phyloP scores from a whole-genome alignment of 2,797 vertebrate genomes.

The Atherinosoma microstoma region DNA sequence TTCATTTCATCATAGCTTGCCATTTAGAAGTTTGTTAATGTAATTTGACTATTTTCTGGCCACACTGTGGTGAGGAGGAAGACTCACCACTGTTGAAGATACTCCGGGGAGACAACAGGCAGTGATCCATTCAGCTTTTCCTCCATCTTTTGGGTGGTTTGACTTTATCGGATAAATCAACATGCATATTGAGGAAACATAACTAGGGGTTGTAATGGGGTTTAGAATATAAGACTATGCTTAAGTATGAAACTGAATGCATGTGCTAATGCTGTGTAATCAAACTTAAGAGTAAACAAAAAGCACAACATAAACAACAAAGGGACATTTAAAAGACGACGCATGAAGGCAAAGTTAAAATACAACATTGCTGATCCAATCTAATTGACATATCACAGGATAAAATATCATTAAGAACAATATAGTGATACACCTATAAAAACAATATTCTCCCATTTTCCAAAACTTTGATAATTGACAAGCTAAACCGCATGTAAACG shows the following conservation, averaged over 20 bases:
- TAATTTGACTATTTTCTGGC: constrained; percentile 44
- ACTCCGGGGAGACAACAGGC: constrained; percentile 86
- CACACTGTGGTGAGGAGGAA: constrained; percentile 66
- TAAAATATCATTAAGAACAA: background rate
- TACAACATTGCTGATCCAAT: background rate
- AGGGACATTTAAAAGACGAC: constrained; percentile 1
- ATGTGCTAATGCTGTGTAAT: constrained; percentile 56
- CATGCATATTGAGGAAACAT: constrained; percentile 71
- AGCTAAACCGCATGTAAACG: constrained; percentile 24
- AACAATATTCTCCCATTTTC: background rate
- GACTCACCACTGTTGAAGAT: constrained; percentile 89
- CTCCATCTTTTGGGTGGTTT: constrained; percentile 84
- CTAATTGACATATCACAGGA: background rate
- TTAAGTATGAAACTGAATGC: constrained; percentile 68
- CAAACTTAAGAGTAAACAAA: constrained; percentile 22
- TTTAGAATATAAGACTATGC: constrained; percentile 39
- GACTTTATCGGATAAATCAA: constrained; percentile 80
- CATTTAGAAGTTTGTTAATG: constrained; percentile 34
- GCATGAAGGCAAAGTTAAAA: background rate
- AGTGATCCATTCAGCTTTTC: constrained; percentile 85
- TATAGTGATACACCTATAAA: background rate
- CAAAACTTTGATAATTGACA: constrained; percentile 36
- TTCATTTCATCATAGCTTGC: constrained; percentile 65
- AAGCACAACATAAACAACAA: constrained; percentile 15
- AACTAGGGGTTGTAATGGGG: constrained; percentile 33